Conservation (phyloP, 1,140 invertebrate genomes). For the Notospermus geniculatus region DNA sequence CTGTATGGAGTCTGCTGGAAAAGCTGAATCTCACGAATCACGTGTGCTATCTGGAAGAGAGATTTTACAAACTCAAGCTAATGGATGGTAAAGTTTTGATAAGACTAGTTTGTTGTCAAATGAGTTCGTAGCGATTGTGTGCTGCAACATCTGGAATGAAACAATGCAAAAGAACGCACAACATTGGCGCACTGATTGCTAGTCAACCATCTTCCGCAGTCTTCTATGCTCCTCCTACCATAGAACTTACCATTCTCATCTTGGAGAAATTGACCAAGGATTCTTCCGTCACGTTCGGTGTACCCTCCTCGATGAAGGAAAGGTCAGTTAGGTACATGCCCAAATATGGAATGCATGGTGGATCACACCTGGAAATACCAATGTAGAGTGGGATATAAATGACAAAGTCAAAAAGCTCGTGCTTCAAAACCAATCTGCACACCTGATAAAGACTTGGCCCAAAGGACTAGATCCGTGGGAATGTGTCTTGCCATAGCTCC, state of each 20-base stretch:
- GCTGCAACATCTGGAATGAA: not conserved
- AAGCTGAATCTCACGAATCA: conserved; percentile 86
- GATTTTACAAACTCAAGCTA: conserved; percentile 10
- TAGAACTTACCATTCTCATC: conserved; percentile 82
- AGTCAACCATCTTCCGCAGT: not conserved
- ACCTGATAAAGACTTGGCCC: too few relatives aligned
- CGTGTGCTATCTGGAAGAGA: conserved; percentile 77
- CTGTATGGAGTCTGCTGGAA: conserved; percentile 92
- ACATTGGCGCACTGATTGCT: not conserved
- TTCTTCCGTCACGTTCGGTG: conserved; percentile 86
- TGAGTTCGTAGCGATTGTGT: not conserved
- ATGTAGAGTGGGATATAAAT: not conserved
- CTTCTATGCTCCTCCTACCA: not conserved
- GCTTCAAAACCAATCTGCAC: too few relatives aligned
- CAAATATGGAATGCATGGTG: conserved; percentile 88
- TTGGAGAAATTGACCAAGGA: conserved; percentile 93
- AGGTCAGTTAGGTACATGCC: conserved; percentile 91
- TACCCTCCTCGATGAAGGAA: conserved; percentile 92
- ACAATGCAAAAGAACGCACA: not conserved
- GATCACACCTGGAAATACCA: conserved; percentile 71
- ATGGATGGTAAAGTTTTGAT: not conserved
- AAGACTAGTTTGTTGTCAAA: too few relatives aligned
- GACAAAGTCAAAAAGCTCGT: too few relatives aligned
- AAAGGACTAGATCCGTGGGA: too few relatives aligned
- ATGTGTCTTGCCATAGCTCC: too few relatives aligned